phyloP scores from a whole-genome alignment of 2,888 invertebrate species.

The Drosophila melanosoma region DNA sequence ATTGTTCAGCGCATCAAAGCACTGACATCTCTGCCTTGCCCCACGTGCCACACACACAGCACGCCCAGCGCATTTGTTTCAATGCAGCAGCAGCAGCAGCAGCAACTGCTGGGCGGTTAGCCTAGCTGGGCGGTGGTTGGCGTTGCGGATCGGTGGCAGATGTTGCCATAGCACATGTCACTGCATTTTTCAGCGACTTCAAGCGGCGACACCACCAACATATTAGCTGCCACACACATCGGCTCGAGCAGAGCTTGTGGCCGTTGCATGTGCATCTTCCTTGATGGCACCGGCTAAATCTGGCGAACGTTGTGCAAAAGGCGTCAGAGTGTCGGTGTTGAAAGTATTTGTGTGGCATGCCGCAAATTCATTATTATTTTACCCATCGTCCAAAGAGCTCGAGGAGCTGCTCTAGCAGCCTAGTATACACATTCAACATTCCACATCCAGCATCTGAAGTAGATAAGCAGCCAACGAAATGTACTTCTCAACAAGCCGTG shows the following conservation, averaged over 20 bases:
- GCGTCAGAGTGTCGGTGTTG: conserved; percentile 42
- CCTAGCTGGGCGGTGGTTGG: background rate
- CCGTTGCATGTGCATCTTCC: conserved; percentile 73
- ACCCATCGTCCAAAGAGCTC: conserved; percentile 36
- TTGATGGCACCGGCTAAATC: conserved; percentile 72
- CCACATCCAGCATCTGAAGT: conserved; percentile 54
- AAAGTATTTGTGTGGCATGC: conserved; percentile 77
- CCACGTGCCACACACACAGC: conserved; percentile 7
- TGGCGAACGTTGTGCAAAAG: conserved; percentile 68
- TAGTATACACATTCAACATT: conserved; percentile 46
- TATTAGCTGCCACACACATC: conserved; percentile 74
- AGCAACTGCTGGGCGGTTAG: conserved; percentile 14
- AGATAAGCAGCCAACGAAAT: conserved; percentile 38
- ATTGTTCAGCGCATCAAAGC: conserved; percentile 78
- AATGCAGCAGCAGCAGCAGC: conserved; percentile 41
- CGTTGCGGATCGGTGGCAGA: conserved; percentile 19
- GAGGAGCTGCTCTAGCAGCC: conserved; percentile 35
- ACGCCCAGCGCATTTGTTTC: conserved; percentile 70
- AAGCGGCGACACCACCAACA: conserved; percentile 75
- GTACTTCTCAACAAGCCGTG: conserved; percentile 13
- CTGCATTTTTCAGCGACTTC: conserved; percentile 77
- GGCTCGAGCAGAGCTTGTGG: conserved; percentile 23
- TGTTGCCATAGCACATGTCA: conserved; percentile 75
- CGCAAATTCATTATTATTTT: conserved; percentile 80
- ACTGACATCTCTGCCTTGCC: conserved; percentile 36